phyloP scores from a whole-genome alignment of 30 jellyfish, hydroid and myxozoan species.

The Nemopilema nomurai region DNA sequence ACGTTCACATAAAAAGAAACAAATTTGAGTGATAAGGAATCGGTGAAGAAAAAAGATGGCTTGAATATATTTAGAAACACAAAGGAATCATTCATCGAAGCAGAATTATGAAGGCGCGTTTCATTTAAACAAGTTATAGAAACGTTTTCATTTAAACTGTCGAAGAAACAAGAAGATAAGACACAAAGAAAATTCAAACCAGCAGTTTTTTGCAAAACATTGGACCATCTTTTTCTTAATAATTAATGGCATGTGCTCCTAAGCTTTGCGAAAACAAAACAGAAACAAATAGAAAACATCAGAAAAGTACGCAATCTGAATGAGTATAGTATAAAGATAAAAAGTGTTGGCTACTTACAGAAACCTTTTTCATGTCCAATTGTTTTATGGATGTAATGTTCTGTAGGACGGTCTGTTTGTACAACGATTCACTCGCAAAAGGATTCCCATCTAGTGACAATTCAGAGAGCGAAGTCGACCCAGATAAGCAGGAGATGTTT shows the following conservation, averaged over 20 bases:
- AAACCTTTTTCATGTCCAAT: constrained; percentile 79
- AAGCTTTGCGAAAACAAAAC: neutral
- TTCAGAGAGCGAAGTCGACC: constrained; percentile 59
- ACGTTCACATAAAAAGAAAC: too few species aligned
- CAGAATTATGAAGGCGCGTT: too few species aligned
- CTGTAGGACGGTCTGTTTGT: constrained; percentile 57
- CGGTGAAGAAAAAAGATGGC: too few species aligned
- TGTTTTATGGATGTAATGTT: constrained; percentile 60
- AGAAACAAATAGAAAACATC: too few species aligned
- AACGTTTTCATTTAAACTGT: too few species aligned
- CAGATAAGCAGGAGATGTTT: constrained; percentile 54
- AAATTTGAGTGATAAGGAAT: too few species aligned
- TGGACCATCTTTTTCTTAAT: neutral
- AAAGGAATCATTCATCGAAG: too few species aligned
- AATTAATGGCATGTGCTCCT: neutral
- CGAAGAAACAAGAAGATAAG: too few species aligned
- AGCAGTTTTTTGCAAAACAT: neutral
- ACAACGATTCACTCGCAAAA: constrained; percentile 43
- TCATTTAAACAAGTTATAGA: too few species aligned
- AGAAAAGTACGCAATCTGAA: neutral
- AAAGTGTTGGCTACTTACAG: constrained; percentile 52
- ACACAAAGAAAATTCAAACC: neutral
- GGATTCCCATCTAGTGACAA: constrained; percentile 87
- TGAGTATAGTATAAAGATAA: too few species aligned
- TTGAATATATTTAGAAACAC: too few species aligned